phyloP scores from a whole-genome alignment of 1,140 invertebrate species.

The Aricia agestis region DNA sequence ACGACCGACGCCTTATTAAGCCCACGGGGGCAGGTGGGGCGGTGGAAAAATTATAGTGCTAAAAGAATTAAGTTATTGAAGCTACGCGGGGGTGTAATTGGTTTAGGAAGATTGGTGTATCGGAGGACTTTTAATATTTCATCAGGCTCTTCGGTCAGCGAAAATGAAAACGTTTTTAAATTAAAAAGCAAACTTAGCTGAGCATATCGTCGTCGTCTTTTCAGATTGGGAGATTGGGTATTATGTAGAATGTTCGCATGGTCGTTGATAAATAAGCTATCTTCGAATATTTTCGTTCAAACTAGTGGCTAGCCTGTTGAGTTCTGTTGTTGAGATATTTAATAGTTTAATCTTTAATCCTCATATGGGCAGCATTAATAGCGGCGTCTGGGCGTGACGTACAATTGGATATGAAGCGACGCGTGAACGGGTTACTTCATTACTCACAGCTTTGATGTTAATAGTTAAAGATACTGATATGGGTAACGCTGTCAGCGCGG shows the following conservation, averaged over 20 bases:
- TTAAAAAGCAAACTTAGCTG: neutral
- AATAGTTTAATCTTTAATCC: slow-evolving; percentile 4
- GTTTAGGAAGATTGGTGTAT: slow-evolving; percentile 40
- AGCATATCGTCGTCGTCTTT: no score
- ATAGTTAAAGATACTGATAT: slow-evolving; percentile 38
- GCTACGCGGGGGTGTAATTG: slow-evolving; percentile 46
- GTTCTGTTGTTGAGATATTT: neutral
- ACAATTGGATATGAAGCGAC: slow-evolving; percentile 21
- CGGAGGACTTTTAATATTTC: slow-evolving; percentile 24
- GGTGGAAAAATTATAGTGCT: slow-evolving; percentile 59
- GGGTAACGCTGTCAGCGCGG: slow-evolving; percentile 33
- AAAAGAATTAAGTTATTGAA: slow-evolving; percentile 62
- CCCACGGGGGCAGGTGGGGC: slow-evolving; percentile 55
- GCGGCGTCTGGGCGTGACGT: slow-evolving; percentile 19
- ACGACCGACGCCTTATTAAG: slow-evolving; percentile 65
- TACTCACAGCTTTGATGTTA: slow-evolving; percentile 39
- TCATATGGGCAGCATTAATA: slow-evolving; percentile 22
- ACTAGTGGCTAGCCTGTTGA: no score
- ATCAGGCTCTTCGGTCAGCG: slow-evolving; percentile 11
- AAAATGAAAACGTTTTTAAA: neutral
- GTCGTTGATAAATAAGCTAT: no score
- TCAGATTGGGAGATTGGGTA: no score
- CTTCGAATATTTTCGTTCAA: no score
- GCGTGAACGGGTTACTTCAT: slow-evolving; percentile 35
- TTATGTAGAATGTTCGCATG: no score